Base-by-base conservation (phyloP, 2,888 invertebrate genomes). In the Pollenia griseotomentosa region DNA sequence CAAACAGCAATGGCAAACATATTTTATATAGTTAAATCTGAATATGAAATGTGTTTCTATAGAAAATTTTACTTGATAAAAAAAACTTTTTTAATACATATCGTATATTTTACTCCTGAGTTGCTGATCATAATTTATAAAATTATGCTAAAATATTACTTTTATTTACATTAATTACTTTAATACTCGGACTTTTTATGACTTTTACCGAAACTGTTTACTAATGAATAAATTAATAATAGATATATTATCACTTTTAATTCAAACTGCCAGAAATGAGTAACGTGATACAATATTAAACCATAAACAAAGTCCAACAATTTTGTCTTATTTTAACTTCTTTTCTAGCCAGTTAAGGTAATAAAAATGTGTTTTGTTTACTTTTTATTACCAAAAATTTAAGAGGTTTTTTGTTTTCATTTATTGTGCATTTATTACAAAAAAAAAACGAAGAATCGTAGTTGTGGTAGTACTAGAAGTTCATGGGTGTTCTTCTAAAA, bases 321-420 rank as follows among this genome's bases (percentile, higher is more conserved):
- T 73, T 73, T 65, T 42, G 48, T 82, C 71, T 73, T 23, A 65
- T 65, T 55, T 73, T 19, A 65, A 46, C 19, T 65, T 19, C 11
- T 77, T 65, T 57, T 84, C 44, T 59, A 53, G 44, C 46, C 51
- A 79, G 65, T 71, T 71, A 71, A 77, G 83, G 83, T 73, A 83
- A 87, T 87, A 83, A 86, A 86, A 83, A 55, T 74, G 4, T 48
- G 68, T 68, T 63, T 44, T n/a, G 42, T 63, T n/a, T 77, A 78
- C 16, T 40, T 83, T 86, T 83, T 86, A 83, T 83, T 80, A 86
- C 86, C 80, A 80, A 83, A 86, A 83, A 73, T 79, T 73, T 84
- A 65, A 66, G 57, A 23, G 63, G 55, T n/a, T 71, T 71, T 83
- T 48, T 55, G 40, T 75, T 75, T 66, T 57, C 14, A 19, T 10